phyloP scores from a whole-genome alignment of 2,888 invertebrate genomes.

The Morpho deidamia region DNA sequence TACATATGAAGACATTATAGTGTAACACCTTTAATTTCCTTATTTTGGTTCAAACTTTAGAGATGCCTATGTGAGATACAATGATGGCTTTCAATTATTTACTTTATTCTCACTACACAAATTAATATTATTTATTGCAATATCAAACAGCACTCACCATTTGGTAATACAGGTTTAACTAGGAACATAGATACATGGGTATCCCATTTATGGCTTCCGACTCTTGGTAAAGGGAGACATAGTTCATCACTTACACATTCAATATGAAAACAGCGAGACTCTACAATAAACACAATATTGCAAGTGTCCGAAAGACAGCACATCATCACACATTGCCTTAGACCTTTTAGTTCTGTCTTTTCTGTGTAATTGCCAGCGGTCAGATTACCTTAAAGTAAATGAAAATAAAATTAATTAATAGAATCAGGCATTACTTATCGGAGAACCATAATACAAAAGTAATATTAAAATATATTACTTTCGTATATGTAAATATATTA shows the following conservation, averaged over 20 bases:
- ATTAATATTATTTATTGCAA: too few relatives aligned
- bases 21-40: too few relatives aligned
- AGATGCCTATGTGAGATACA: too few relatives aligned
- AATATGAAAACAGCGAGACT: conserved; percentile 87
- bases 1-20: too few relatives aligned
- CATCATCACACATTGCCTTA: conserved; percentile 82
- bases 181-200: conserved; percentile 86
- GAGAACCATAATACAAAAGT: too few relatives aligned
- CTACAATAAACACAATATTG: conserved; percentile 88
- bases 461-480: too few relatives aligned
- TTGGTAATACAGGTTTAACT: conserved; percentile 82
- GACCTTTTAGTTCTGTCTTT: conserved; percentile 65
- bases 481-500: too few relatives aligned
- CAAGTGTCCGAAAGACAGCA: conserved; percentile 83
- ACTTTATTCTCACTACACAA: too few relatives aligned
- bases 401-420: neutral
- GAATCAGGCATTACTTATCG: too few relatives aligned
- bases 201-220: conserved; percentile 69
- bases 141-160: conserved; percentile 47
- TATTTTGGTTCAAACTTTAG: too few relatives aligned
- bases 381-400: conserved; percentile 56
- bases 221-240: conserved; percentile 82
- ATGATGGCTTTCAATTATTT: too few relatives aligned
- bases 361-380: conserved; percentile 81
- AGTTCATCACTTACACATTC: conserved; percentile 84